Base-by-base conservation (phyloP, 2,888 invertebrate genomes). In the Prenolepis imparis region DNA sequence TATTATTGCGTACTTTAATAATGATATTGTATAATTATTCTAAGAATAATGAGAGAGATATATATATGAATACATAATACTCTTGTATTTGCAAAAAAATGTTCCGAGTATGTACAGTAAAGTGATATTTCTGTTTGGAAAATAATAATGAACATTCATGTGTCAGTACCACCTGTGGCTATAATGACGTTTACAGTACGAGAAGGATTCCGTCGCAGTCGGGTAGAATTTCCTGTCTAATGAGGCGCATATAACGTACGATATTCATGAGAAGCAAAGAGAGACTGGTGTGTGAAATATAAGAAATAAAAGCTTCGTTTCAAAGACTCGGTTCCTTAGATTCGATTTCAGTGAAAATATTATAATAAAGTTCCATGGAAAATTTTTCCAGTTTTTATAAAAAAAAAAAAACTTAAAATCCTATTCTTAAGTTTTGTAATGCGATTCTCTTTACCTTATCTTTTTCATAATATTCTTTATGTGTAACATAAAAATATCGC, bases 151-250 rank as follows among this genome's bases (percentile, higher is more conserved):
- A 68, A 68, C 21, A 18, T 57, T 18, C 15, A 28, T 55, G 28
- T 6, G 41, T 44, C 28, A 55, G 55, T 28, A 41, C 66, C 28
- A 59, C 32, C 68, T 68, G 77, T 44, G 57, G 11, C 41, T 55
- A 8, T 57, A 41, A 78, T 28, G 15, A 57, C 67, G 6, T 57
- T 3, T 24, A 41, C 28, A 77, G 8, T 24, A 28, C 9, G 32
- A 67, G 8, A 78, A 24, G 12, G 32, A 70, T 28, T 68, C 21
- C 21, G 6, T 32, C 6, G 21, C 18, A n/a, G n/a, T 28, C 18
- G 41, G 21, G n/a, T 28, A 55, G 36, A 59, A 72, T 72, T 80
- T 80, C 36, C 44, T 32, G n/a, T 21, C 32, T 80, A 70, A 78
- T 59, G 44, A 68, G 32, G 52, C 36, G 39, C 1, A 18, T 2